Conservation (phyloP, 2,888 invertebrate genomes). For the Aporophyla lueneburgensis region DNA sequence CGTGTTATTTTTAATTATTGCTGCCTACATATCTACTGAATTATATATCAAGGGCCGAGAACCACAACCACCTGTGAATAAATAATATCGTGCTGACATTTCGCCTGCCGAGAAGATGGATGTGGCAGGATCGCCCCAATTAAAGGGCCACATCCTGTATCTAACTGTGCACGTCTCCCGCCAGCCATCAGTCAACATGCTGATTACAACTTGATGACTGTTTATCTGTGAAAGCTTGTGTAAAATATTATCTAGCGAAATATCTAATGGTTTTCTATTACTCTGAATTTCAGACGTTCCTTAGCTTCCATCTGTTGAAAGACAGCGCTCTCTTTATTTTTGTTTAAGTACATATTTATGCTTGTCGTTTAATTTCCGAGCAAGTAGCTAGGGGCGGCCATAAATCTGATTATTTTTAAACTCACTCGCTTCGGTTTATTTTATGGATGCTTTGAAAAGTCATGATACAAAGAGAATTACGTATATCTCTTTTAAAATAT, state of each 20-base stretch:
- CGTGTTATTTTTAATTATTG: background rate
- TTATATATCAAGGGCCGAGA: constrained; percentile 16
- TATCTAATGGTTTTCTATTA: constrained; percentile 29
- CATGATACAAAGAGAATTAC: constrained; percentile 59
- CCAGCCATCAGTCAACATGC: constrained; percentile 13
- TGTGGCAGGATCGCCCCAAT: constrained; percentile 19
- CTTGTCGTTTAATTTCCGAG: constrained; percentile 68
- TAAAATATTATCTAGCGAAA: constrained; percentile 26
- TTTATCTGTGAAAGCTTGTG: constrained; percentile 5
- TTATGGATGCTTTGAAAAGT: constrained; percentile 72
- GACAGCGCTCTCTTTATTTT: constrained; percentile 44
- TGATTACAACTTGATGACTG: constrained; percentile 31
- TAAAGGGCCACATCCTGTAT: constrained; percentile 15
- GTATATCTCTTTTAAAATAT: constrained; percentile 30
- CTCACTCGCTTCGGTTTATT: constrained; percentile 71
- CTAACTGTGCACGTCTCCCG: constrained; percentile 19
- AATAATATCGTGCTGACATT: constrained; percentile 47
- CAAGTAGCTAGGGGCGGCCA: constrained; percentile 69
- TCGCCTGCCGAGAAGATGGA: constrained; percentile 24
- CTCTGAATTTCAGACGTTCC: constrained; percentile 23
- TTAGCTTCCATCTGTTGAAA: constrained; percentile 42
- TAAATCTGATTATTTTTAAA: constrained; percentile 81
- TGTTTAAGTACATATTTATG: constrained; percentile 65
- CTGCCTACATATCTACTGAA: background rate
- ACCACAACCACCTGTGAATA: constrained; percentile 28